Evolutionary conservation across 2,888 invertebrate genomes (phyloP).

Genomic region (Orthosia gracilis): DNA sequence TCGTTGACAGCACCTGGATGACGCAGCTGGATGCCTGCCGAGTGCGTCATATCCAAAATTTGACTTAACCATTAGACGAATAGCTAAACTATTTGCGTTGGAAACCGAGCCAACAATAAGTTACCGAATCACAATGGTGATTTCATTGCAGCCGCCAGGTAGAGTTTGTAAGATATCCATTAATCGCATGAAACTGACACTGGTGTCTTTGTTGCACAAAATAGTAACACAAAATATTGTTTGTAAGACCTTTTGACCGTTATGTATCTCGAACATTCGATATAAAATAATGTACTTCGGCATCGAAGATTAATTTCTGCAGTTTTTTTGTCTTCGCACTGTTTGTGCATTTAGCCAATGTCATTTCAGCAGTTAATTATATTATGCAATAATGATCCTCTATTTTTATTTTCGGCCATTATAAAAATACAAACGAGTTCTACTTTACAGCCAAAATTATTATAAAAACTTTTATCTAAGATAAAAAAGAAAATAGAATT

Average conservation of each 20-base stretch:
- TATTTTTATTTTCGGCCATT: slow-evolving; percentile 8
- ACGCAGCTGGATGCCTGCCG: slow-evolving; percentile 73
- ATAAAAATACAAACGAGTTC: not conserved
- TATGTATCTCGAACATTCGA: not conserved
- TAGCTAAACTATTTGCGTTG: slow-evolving; percentile 71
- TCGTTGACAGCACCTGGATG: slow-evolving; percentile 80
- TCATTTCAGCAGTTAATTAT: not conserved
- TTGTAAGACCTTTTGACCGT: not conserved
- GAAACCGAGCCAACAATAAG: slow-evolving; percentile 75
- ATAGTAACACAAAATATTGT: slow-evolving; percentile 11
- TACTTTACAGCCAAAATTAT: not conserved
- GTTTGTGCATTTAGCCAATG: slow-evolving; percentile 1
- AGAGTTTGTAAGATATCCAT: slow-evolving; percentile 23
- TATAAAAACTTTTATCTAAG: too few relatives aligned
- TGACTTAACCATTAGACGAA: slow-evolving; percentile 73
- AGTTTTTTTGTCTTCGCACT: not conserved
- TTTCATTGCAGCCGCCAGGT: slow-evolving; percentile 51
- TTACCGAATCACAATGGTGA: slow-evolving; percentile 51
- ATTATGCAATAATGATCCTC: not conserved
- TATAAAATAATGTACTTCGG: slow-evolving; percentile 5
- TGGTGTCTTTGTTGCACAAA: slow-evolving; percentile 12
- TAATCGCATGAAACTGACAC: slow-evolving; percentile 8
- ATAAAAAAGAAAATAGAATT: not conserved
- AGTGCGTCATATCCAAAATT: slow-evolving; percentile 80
- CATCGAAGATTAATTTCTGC: not conserved